A percentile compares a stretch with the other conserved stretches of the same genome.
Evolutionary conservation across 2,797 vertebrate species (phyloP).

Genomic region (Tokudaia muenninki): DNA sequence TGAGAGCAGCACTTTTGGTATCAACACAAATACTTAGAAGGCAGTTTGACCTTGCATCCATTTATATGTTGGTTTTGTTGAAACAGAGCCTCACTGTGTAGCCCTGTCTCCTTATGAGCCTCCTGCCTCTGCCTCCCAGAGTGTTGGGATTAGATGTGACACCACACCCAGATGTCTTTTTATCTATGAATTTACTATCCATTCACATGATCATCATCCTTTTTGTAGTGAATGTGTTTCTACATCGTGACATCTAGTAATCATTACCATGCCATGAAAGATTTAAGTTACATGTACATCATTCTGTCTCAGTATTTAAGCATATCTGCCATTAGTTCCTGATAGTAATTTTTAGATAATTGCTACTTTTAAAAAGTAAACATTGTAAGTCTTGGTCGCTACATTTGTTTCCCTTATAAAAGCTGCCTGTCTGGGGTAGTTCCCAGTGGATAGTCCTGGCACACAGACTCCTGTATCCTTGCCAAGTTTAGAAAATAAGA

Average conservation of each 20-base stretch:
- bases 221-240: slow-evolving; percentile 2
- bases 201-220: not conserved
- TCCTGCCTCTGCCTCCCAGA: not conserved
- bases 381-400: slow-evolving; percentile 2
- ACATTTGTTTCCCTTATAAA: not conserved
- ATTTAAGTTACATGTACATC: not conserved
- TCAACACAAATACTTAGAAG: not conserved
- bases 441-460: not conserved
- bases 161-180: not conserved
- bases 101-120: not conserved
- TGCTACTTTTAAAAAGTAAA: not conserved
- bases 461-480: not conserved
- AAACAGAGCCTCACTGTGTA: not conserved
- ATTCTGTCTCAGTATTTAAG: slow-evolving; percentile 39
- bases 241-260: not conserved
- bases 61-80: not conserved
- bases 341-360: slow-evolving; percentile 8
- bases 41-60: not conserved
- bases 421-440: not conserved
- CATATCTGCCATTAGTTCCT: not conserved
- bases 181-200: not conserved
- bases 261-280: not conserved
- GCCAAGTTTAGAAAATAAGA: slow-evolving; percentile 18
- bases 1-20: not conserved
- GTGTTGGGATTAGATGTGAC: not conserved